These are phyloP conservation scores for Cryptus viduatorius DNA, from an alignment of 2,888 invertebrate species.

Conservation along the genomic window DNA sequence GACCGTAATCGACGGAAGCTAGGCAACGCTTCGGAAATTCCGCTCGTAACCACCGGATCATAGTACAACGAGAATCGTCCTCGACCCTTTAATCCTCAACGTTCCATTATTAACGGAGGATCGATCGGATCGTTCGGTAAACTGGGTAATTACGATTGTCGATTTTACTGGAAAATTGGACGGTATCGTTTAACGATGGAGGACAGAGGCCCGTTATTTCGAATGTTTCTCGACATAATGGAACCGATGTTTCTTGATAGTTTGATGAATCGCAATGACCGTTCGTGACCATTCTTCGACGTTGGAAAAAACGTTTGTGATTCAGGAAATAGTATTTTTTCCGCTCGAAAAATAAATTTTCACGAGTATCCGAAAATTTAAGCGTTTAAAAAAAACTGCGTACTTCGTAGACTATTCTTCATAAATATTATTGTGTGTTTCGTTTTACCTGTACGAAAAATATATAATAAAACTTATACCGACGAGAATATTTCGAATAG, in stretches of 20 bases:
- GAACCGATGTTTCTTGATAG: background rate
- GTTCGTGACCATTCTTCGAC: background rate
- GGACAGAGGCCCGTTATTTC: background rate
- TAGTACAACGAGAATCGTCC: conserved; percentile 29
- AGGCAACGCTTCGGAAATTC: conserved; percentile 60
- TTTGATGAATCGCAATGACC: background rate
- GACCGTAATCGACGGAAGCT: conserved; percentile 59
- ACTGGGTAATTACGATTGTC: background rate
- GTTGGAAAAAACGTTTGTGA: too few species aligned
- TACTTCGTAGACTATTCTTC: too few species aligned
- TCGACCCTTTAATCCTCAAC: conserved; percentile 35
- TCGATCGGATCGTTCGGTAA: conserved; percentile 48
- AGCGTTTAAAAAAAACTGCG: too few species aligned
- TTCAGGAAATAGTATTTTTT: too few species aligned
- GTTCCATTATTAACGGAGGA: conserved; percentile 52
- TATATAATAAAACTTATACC: too few species aligned
- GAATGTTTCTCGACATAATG: background rate
- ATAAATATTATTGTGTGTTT: too few species aligned
- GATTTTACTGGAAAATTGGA: conserved; percentile 25
- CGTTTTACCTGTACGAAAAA: too few species aligned
- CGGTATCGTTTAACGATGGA: background rate
- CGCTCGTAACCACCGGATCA: conserved; percentile 49
- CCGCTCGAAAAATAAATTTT: too few species aligned
- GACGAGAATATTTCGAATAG: too few species aligned
- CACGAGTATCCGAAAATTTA: too few species aligned